Base-by-base conservation (phyloP, 2,888 invertebrate genomes). In the Aphodius sticticus region DNA sequence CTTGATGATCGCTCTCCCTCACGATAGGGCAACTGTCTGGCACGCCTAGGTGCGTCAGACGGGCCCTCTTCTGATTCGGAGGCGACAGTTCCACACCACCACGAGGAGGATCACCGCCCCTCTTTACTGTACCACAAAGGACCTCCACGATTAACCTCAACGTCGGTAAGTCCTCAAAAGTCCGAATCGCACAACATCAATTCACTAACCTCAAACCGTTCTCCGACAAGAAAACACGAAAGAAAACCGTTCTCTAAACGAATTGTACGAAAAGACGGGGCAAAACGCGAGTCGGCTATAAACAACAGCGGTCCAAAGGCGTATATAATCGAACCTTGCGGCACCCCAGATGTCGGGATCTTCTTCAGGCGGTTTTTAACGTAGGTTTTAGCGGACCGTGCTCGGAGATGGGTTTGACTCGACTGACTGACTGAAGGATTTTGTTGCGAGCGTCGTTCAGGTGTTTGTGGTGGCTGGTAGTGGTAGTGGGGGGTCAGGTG, bases 81-180 rank as follows among this genome's bases (percentile, higher is more conserved):
- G 85, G 84, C 82, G 86, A 87, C 86, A 87, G 86, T 85, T 87
- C 86, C 86, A 86, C 84, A 85, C 84, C 87, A 88, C 84, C 87
- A 88, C 88, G 88, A 86, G 87, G 87, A 88, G 89, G 88, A 87
- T 88, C 88, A 88, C 89, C 88, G 87, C 88, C 88, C 88, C 88
- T 89, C 87, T 89, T 88, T 87, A 88, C 88, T 87, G 88, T 88
- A 87, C 85, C 87, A 87, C 88, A 88, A 86, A 85, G 85, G 88
- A 88, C 87, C 88, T 89, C 89, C 89, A 89, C 89, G 89, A 86
- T 89, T 88, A 86, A 88, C 86, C 26, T 26, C 26, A 3, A 26
- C 26, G 2, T 26, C 1, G 86, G 83, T 86, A 85, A 84, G 83
- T 80, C 77, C 80, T 82, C 81, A 82, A 81, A 71, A 71, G n/a